Conservation (phyloP, 2,797 vertebrate genomes). For the Lophotriccus pileatus region DNA sequence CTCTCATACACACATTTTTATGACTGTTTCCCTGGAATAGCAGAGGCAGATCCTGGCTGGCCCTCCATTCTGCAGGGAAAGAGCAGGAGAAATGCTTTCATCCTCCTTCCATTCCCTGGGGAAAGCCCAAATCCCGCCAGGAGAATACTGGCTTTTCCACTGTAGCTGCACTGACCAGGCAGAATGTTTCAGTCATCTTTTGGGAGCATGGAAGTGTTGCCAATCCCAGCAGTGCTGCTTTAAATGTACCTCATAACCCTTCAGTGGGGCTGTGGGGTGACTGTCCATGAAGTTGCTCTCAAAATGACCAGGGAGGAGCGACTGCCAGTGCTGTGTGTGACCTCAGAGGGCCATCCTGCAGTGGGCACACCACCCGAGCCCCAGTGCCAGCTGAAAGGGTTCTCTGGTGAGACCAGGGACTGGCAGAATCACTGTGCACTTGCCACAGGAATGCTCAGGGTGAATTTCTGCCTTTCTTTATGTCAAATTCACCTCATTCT, state of each 20-base stretch:
- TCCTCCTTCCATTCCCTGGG: background rate
- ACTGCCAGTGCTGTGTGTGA: background rate
- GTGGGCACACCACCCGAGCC: background rate
- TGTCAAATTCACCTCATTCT: background rate
- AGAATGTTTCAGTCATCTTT: background rate
- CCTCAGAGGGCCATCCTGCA: background rate
- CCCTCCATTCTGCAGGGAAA: background rate
- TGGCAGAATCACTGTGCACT: background rate
- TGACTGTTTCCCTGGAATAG: background rate
- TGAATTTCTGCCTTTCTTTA: background rate
- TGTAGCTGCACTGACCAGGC: background rate
- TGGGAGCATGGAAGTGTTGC: background rate
- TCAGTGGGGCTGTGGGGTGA: background rate
- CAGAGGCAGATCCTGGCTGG: background rate
- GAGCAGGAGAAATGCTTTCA: background rate
- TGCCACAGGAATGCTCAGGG: background rate
- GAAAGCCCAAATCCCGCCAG: background rate
- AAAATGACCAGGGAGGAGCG: background rate
- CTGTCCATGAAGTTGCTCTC: background rate
- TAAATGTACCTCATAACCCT: background rate
- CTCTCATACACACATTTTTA: background rate
- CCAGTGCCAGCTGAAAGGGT: background rate
- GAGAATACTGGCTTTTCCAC: background rate
- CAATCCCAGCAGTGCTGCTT: accelerated
- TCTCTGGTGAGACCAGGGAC: background rate